These are phyloP conservation scores for Clanis bilineata DNA, from an alignment of 2,888 invertebrate genomes.

Conservation along the genomic window DNA sequence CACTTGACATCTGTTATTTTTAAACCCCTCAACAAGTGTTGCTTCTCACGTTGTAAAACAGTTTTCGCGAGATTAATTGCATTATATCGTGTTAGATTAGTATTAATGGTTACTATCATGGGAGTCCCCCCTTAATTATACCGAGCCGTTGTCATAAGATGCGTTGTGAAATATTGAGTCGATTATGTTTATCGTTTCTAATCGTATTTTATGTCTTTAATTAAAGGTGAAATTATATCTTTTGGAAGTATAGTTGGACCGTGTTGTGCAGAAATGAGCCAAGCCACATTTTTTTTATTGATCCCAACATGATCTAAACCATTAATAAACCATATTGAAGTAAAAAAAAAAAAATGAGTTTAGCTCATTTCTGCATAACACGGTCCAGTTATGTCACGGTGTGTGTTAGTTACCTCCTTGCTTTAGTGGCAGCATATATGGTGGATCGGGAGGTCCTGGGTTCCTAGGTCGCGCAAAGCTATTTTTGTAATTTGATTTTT, in stretches of 20 bases:
- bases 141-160: slow-evolving; percentile 67
- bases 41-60: slow-evolving; percentile 74
- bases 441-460: too few relatives aligned
- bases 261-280: too few relatives aligned
- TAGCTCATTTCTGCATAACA: too few relatives aligned
- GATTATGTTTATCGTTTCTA: slow-evolving; percentile 51
- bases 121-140: slow-evolving; percentile 72
- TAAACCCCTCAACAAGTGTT: slow-evolving; percentile 65
- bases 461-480: too few relatives aligned
- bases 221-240: neutral
- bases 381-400: too few relatives aligned
- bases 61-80: slow-evolving; percentile 74
- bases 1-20: slow-evolving; percentile 50
- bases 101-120: slow-evolving; percentile 68
- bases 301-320: too few relatives aligned
- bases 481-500: too few relatives aligned
- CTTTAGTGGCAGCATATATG: too few relatives aligned
- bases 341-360: too few relatives aligned
- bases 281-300: too few relatives aligned
- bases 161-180: slow-evolving; percentile 62
- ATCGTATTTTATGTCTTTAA: slow-evolving; percentile 5
- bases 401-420: too few relatives aligned
- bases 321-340: too few relatives aligned
- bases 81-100: slow-evolving; percentile 76
- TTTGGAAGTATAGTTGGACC: neutral